Conservation (phyloP, 92 coral and sea anemone species). For the Micromussa lordhowensis region DNA sequence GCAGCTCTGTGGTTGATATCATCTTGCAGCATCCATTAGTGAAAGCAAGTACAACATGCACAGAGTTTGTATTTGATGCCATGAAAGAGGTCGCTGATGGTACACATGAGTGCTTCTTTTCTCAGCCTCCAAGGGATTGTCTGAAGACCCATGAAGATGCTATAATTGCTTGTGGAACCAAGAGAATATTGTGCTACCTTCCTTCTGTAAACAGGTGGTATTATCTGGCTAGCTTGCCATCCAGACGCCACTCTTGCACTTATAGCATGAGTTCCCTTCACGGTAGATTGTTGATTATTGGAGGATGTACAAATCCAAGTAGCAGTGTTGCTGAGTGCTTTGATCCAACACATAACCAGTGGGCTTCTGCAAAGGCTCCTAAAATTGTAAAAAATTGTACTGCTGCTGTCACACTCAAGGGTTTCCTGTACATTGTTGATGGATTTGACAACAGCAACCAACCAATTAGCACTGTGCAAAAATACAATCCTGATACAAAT, state of each 20-base stretch:
- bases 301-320: neutral
- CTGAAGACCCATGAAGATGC: conserved; percentile 12
- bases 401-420: neutral
- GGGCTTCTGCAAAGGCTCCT: neutral
- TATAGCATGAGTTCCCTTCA: neutral
- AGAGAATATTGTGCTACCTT: neutral
- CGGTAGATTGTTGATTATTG: neutral
- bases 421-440: conserved; percentile 12
- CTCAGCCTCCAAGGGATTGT: conserved; percentile 13
- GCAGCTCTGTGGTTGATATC: neutral
- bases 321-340: neutral
- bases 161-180: conserved; percentile 1
- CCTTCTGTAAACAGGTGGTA: conserved; percentile 10
- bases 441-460: neutral
- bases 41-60: neutral
- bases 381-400: neutral
- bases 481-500: conserved; percentile 11
- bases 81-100: neutral
- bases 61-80: neutral
- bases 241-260: neutral
- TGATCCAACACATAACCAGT: neutral
- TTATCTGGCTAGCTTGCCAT: neutral
- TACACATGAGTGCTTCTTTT: neutral
- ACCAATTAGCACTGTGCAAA: neutral
- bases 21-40: neutral